Base-by-base conservation (phyloP, 2,797 vertebrate species). In the Garrulus glandarius region DNA sequence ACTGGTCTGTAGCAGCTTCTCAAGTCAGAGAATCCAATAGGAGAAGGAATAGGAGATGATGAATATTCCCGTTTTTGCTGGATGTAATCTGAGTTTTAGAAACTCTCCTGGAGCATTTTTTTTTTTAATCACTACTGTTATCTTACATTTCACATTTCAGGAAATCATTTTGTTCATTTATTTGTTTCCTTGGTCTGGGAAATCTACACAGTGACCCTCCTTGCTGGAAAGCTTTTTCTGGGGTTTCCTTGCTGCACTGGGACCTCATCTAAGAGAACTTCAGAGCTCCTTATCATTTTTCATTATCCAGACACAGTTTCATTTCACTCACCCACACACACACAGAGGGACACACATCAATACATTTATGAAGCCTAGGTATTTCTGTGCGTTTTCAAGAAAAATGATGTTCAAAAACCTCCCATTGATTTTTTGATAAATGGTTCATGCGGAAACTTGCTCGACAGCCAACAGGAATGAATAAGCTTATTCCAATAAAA, bases 401-500 rank as follows among this genome's bases (percentile, higher is more conserved):
- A 93, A 97, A 97, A 95, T 79, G 2, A 68, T 94, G 89, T 91
- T 95, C 85, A 88, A 70, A 94, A 94, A 63, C 55, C 55, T 90
- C 88, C 65, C 80, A 95, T 76, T 95, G 96, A 92, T 94, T 95
- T 92, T 96, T 96, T 95, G 83, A 92, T 94, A 92, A 93, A 97
- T 88, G 87, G 55, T 68, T 96, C 87, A 72, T 90, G 86, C 85
- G 93, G 90, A 95, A 96, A 88, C 87, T 86, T 95, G 77, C 77
- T 92, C 96, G 95, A 96, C 94, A 96, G 90, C 80, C 90, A 95
- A 92, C 85, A 94, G 86, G 83, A 97, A 95, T 95, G 94, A 97
- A 96, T 96, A 95, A 94, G 80, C 80, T 95, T 94, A 93, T 95
- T 96, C 93, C 95, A 94, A 93, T 95, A 96, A 95, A 96, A 95